Percentiles rank a stretch among this genome's conserved stretches.
These are phyloP conservation scores for Volucella inanis DNA, from an alignment of 2,888 invertebrate genomes.

Conservation along the genomic window DNA sequence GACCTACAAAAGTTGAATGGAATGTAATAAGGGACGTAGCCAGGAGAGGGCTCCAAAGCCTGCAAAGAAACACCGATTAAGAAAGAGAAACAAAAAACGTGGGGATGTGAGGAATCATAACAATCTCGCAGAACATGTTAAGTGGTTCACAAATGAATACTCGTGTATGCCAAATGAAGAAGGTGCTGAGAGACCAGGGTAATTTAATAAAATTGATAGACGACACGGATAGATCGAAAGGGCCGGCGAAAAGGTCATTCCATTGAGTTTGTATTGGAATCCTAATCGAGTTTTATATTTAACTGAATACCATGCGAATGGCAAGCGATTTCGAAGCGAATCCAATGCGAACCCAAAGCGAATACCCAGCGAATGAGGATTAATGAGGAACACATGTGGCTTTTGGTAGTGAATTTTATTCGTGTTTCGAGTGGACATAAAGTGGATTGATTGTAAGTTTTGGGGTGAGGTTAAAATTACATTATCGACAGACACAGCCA, in stretches of 20 bases:
- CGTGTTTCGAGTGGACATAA: too few relatives aligned
- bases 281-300: slow-evolving; percentile 18
- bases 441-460: too few relatives aligned
- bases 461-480: too few relatives aligned
- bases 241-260: slow-evolving; percentile 24
- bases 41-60: background rate
- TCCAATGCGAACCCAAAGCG: too few relatives aligned
- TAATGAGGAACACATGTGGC: too few relatives aligned
- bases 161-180: slow-evolving; percentile 5
- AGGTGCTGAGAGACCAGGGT: slow-evolving; percentile 27
- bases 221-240: background rate
- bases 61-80: too few relatives aligned
- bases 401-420: too few relatives aligned
- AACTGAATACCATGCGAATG: too few relatives aligned
- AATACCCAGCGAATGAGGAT: too few relatives aligned
- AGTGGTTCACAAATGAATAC: slow-evolving; percentile 50
- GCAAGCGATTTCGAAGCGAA: too few relatives aligned
- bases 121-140: slow-evolving; percentile 39
- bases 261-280: slow-evolving; percentile 11
- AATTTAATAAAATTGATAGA: slow-evolving; percentile 56
- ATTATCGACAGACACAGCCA: too few relatives aligned
- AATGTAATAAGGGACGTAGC: slow-evolving; percentile 29
- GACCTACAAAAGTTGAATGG: slow-evolving; percentile 53
- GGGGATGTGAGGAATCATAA: slow-evolving; percentile 36
- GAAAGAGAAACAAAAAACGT: background rate